Conservation (phyloP, 2,797 vertebrate genomes). For the Gallirallus australis region DNA sequence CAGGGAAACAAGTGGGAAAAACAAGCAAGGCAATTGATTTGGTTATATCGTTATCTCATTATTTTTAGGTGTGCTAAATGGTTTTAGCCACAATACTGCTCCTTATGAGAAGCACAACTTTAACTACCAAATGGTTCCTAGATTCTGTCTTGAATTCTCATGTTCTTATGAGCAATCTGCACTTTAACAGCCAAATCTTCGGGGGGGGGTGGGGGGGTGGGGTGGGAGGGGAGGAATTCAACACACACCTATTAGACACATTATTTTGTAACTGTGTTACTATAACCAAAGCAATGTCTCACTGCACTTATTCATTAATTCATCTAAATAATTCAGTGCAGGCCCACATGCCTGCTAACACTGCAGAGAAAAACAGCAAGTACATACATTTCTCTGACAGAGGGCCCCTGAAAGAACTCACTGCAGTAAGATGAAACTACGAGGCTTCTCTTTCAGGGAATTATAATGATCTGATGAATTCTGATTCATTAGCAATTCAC, state of each 20-base stretch:
- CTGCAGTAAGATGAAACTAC: background rate
- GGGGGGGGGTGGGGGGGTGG: too few species aligned
- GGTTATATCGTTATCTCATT: background rate
- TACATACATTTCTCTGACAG: background rate
- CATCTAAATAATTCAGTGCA: background rate
- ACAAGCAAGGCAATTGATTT: background rate
- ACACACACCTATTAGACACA: background rate
- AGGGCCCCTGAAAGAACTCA: background rate
- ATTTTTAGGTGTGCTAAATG: background rate
- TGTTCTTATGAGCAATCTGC: background rate
- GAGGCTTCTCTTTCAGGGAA: background rate
- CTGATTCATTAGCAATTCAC: background rate
- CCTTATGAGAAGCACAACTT: background rate
- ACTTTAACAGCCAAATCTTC: background rate
- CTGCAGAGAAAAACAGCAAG: background rate
- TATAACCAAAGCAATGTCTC: background rate
- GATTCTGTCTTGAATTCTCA: background rate
- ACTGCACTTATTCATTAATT: background rate
- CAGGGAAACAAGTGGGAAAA: background rate
- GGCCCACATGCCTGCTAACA: background rate
- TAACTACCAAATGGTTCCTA: background rate
- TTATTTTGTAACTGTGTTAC: background rate
- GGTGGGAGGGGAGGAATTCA: background rate
- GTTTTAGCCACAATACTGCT: background rate
- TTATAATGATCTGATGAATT: background rate